phyloP scores from a whole-genome alignment of 92 coral and sea anemone genomes.

The Micromussa lordhowensis region DNA sequence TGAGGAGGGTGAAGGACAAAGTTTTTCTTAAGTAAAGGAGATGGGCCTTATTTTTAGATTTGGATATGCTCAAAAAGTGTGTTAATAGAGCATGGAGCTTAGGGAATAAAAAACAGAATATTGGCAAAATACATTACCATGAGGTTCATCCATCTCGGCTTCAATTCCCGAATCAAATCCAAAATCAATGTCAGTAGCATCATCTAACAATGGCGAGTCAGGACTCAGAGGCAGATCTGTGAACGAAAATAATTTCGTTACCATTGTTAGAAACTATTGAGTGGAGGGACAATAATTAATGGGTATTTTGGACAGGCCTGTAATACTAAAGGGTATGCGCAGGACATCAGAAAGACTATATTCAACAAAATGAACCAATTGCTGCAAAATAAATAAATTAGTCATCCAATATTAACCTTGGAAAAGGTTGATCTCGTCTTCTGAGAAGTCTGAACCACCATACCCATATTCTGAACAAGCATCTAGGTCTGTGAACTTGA shows the following conservation, averaged over 20 bases:
- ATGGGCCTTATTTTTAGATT: too few relatives aligned
- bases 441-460: constrained; percentile 76
- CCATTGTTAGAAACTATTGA: neutral
- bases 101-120: neutral
- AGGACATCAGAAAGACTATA: neutral
- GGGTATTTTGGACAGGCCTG: neutral
- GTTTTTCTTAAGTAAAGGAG: neutral
- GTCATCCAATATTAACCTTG: constrained; percentile 34
- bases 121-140: constrained; percentile 57
- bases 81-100: neutral
- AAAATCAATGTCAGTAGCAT: constrained; percentile 69
- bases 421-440: constrained; percentile 71
- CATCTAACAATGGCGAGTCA: constrained; percentile 62
- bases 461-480: constrained; percentile 48
- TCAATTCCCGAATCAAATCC: constrained; percentile 97
- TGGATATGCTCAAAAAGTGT: too few relatives aligned
- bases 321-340: neutral
- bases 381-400: neutral
- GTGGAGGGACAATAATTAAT: neutral
- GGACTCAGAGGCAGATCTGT: constrained; percentile 54
- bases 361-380: too few relatives aligned
- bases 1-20: neutral
- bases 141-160: constrained; percentile 90
- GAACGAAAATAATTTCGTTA: neutral
- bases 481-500: constrained; percentile 41